These are phyloP conservation scores for Gonioctena quinquepunctata DNA, from an alignment of 1,140 invertebrate genomes.

Conservation along the genomic window DNA sequence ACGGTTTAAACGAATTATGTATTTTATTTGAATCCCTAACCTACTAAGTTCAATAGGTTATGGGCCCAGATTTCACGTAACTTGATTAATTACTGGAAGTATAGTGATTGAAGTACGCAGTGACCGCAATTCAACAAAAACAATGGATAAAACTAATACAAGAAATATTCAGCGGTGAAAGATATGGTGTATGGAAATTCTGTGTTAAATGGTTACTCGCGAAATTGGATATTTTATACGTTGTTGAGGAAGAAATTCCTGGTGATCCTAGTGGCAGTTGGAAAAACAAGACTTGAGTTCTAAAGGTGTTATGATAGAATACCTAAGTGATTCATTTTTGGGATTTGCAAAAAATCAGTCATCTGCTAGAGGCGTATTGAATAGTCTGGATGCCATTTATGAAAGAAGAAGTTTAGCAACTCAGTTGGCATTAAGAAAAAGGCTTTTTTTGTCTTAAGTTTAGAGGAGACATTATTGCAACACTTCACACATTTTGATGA, in stretches of 20 bases:
- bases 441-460: constrained; percentile 52
- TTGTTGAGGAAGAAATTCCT: background rate
- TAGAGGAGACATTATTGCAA: constrained; percentile 47
- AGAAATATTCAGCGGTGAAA: constrained; percentile 22
- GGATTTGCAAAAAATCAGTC: constrained; percentile 43
- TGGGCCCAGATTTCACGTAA: too few relatives aligned
- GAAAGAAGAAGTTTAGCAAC: constrained; percentile 47
- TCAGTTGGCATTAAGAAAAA: constrained; percentile 42
- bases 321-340: constrained; percentile 47
- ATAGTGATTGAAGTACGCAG: too few relatives aligned
- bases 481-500: constrained; percentile 48
- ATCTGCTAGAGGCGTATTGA: constrained; percentile 48
- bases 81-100: too few relatives aligned
- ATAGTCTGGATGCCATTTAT: constrained; percentile 51
- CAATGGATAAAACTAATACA: too few relatives aligned
- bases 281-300: constrained; percentile 42
- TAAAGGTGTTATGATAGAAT: constrained; percentile 50
- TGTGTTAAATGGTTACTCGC: constrained; percentile 6
- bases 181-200: constrained; percentile 20
- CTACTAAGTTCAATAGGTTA: too few relatives aligned
- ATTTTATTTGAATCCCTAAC: too few relatives aligned
- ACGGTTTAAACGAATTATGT: too few relatives aligned
- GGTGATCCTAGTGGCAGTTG: constrained; percentile 9
- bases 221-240: constrained; percentile 7
- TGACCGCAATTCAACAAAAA: too few relatives aligned